phyloP scores from a whole-genome alignment of 2,113 vertebrate species.

The Macrotis lagotis region DNA sequence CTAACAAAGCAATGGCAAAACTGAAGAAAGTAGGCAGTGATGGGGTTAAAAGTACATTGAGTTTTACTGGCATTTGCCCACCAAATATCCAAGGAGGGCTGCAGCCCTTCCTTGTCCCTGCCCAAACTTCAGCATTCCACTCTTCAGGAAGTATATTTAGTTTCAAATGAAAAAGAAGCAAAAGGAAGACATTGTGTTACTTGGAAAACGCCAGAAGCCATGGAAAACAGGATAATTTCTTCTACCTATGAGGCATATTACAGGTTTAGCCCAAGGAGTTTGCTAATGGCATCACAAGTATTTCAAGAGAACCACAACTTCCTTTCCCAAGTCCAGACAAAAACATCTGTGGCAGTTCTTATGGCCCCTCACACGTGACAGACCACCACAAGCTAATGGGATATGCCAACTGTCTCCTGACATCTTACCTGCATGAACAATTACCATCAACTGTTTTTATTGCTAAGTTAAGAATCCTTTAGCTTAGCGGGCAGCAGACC shows the following conservation, averaged over 20 bases:
- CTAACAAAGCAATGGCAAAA: not conserved
- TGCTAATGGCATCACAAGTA: conserved; percentile 54
- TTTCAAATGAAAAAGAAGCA: not conserved
- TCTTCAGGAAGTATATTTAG: not conserved
- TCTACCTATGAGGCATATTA: not conserved
- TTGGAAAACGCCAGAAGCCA: not conserved
- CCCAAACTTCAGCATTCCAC: not conserved
- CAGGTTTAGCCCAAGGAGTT: not conserved
- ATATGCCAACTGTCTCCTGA: conserved; percentile 73
- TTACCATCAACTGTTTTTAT: conserved; percentile 93
- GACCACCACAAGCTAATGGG: conserved; percentile 62
- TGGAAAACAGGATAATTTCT: not conserved
- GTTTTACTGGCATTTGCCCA: not conserved
- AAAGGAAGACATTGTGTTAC: not conserved
- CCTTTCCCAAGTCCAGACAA: conserved; percentile 58
- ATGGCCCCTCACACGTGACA: not conserved
- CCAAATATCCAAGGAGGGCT: not conserved
- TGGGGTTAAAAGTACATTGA: not conserved
- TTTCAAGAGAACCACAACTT: conserved; percentile 51
- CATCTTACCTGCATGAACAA: conserved; percentile 91
- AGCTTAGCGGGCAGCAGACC: conserved; percentile 82
- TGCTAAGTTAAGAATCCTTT: conserved; percentile 91
- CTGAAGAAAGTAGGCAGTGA: not conserved
- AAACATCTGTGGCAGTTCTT: conserved; percentile 57
- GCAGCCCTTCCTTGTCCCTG: not conserved